phyloP scores from a whole-genome alignment of 2,888 invertebrate species.

The Pseudococcus viburni region DNA sequence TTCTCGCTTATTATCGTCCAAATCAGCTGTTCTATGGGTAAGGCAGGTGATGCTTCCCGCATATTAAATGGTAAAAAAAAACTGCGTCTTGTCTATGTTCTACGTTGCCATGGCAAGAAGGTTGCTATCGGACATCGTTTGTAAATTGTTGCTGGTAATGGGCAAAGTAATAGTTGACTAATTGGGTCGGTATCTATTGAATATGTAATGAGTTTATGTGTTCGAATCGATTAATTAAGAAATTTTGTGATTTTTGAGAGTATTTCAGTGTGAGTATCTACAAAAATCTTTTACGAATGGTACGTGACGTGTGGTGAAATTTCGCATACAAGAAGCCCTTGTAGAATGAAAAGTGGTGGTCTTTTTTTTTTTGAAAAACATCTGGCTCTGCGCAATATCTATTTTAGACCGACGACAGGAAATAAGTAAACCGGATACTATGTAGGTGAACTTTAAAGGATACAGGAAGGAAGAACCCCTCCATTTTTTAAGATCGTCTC shows the following conservation, averaged over 20 bases:
- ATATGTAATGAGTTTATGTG: not conserved
- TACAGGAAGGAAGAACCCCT: constrained; percentile 35
- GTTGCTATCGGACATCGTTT: not conserved
- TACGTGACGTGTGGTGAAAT: constrained; percentile 1
- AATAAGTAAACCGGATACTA: constrained; percentile 19
- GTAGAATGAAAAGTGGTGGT: not conserved
- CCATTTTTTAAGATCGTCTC: not conserved
- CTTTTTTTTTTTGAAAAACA: not conserved
- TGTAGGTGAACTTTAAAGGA: constrained; percentile 15
- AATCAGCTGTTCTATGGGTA: constrained; percentile 60
- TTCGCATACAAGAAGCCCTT: not conserved
- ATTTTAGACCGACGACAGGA: constrained; percentile 41
- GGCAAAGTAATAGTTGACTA: too few relatives aligned
- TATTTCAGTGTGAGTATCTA: not conserved
- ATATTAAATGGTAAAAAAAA: constrained; percentile 44
- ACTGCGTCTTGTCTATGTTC: not conserved
- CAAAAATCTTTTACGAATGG: not conserved
- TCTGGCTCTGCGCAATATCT: constrained; percentile 23
- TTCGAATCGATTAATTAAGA: too few relatives aligned
- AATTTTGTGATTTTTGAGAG: not conserved
- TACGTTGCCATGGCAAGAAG: too few relatives aligned
- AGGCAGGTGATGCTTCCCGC: constrained; percentile 61
- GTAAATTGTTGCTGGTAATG: not conserved
- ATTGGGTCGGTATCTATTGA: not conserved
- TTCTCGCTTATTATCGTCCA: constrained; percentile 1